Percentiles rank a stretch among this genome's conserved stretches.
phyloP scores from a whole-genome alignment of 2,113 vertebrate species.

The Orcinus orca region DNA sequence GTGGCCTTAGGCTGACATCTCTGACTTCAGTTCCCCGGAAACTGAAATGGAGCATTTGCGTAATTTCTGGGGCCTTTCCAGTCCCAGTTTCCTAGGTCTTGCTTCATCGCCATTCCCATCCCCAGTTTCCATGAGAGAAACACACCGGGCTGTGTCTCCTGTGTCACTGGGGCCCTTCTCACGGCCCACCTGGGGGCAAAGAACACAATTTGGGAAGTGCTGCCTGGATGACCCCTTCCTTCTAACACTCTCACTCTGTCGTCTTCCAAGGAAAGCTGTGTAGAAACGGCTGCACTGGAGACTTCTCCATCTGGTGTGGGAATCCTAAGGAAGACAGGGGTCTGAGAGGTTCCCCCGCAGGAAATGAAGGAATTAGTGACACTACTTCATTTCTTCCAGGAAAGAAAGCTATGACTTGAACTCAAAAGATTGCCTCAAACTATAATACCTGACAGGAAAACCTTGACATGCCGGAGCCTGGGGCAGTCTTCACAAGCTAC shows the following conservation, averaged over 20 bases:
- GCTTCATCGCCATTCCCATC: too few relatives aligned
- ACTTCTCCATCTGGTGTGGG: neutral
- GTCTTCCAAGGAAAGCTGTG: neutral
- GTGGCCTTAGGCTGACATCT: neutral
- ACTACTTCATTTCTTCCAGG: neutral
- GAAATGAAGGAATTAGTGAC: neutral
- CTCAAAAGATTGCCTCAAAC: neutral
- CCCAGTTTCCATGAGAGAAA: neutral
- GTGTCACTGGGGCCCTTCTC: rapidly evolving
- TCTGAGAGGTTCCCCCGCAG: rapidly evolving
- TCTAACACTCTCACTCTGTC: neutral
- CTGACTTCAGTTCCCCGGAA: neutral
- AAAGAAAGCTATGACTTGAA: neutral
- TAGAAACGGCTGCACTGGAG: neutral
- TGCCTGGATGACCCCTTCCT: neutral
- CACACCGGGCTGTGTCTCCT: neutral
- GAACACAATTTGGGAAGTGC: rapidly evolving
- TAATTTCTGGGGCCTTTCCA: neutral
- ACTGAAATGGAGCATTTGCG: neutral
- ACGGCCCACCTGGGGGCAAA: neutral
- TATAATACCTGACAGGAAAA: neutral
- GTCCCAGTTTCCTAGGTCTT: too few relatives aligned
- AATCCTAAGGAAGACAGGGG: neutral
- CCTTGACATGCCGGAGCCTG: rapidly evolving
- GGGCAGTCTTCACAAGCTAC: neutral